These are phyloP conservation scores for Acrocephalus scirpaceus DNA, from an alignment of 2,797 vertebrate species.

Conservation along the genomic window DNA sequence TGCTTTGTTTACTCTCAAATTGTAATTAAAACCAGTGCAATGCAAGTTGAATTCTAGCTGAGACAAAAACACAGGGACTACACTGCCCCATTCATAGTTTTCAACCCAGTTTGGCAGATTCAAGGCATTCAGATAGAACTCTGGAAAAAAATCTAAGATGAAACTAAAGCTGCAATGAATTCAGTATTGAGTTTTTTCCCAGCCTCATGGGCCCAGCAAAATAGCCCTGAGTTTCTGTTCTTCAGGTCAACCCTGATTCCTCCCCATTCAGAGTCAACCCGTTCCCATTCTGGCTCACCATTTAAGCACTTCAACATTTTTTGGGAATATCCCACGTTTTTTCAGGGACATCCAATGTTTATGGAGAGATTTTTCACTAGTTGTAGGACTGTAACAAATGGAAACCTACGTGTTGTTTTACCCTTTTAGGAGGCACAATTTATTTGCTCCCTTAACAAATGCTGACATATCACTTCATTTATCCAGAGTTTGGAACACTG, in stretches of 20 bases:
- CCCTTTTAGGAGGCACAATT: neutral
- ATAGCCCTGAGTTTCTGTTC: neutral
- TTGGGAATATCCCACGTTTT: neutral
- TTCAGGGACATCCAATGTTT: neutral
- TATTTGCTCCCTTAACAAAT: slow-evolving; percentile 40
- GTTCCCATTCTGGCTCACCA: neutral
- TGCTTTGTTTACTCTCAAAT: slow-evolving; percentile 9
- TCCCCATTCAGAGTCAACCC: neutral
- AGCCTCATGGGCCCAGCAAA: neutral
- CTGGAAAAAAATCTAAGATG: neutral
- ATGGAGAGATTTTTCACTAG: neutral
- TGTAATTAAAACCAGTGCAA: neutral
- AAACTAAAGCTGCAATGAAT: neutral
- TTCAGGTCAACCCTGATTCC: neutral
- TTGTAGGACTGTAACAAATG: neutral
- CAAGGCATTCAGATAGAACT: neutral
- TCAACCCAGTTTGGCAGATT: neutral
- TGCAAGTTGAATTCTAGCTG: neutral
- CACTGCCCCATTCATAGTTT: neutral
- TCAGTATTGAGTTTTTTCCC: neutral
- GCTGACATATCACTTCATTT: slow-evolving; percentile 56
- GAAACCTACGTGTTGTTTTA: neutral
- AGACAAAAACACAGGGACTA: neutral
- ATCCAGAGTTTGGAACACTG: neutral
- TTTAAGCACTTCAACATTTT: neutral